phyloP scores from a whole-genome alignment of 2,113 vertebrate species.

The Eulemur rufifrons region DNA sequence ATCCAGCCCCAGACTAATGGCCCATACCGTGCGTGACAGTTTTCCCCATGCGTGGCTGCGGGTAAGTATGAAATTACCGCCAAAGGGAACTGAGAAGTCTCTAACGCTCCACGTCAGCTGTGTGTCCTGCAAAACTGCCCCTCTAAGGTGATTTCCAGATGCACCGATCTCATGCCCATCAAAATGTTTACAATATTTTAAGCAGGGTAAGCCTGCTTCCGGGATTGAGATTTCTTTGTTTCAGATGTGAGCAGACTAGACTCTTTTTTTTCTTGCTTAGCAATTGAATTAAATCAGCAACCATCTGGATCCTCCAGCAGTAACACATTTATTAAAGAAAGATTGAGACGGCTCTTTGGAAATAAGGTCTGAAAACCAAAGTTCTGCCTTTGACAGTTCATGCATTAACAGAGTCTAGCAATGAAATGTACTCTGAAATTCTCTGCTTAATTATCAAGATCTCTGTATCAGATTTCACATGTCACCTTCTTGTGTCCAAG shows the following conservation, averaged over 20 bases:
- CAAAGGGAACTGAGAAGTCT: not conserved
- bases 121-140: not conserved
- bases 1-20: not conserved
- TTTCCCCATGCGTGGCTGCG: not conserved
- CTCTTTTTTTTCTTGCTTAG: not conserved
- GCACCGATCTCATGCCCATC: not conserved
- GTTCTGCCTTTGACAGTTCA: not conserved
- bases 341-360: not conserved
- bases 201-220: not conserved
- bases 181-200: slow-evolving; percentile 29
- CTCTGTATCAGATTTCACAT: not conserved
- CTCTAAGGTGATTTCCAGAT: not conserved
- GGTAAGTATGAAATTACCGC: not conserved
- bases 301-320: slow-evolving; percentile 64
- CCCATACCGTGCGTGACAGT: rapidly evolving
- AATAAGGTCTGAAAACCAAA: not conserved
- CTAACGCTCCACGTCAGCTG: not conserved
- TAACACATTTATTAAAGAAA: slow-evolving; percentile 39
- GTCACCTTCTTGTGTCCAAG: not conserved
- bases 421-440: not conserved
- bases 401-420: not conserved
- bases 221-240: slow-evolving; percentile 52
- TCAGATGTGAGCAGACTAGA: slow-evolving; percentile 53
- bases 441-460: not conserved
- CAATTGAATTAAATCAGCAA: slow-evolving; percentile 68